A percentile compares a stretch with the other conserved stretches of the same genome.
Conservation (phyloP, 2,888 invertebrate genomes). For the Kuschelorhynchus macadamiae region DNA sequence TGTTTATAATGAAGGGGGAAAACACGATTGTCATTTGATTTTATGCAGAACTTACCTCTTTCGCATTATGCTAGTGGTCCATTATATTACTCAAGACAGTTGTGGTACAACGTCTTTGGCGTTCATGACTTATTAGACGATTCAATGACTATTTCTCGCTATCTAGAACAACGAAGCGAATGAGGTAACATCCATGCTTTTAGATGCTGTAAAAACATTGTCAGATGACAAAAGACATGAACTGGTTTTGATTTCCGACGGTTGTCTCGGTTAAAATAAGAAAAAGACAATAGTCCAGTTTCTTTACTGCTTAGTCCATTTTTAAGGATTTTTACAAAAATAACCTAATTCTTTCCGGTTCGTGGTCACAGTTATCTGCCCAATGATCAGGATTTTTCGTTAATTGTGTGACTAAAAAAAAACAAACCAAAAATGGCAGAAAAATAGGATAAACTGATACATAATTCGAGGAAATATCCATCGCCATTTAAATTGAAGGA, state of each 20-base stretch:
- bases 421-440: background rate
- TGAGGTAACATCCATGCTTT: constrained; percentile 32
- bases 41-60: constrained; percentile 33
- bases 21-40: constrained; percentile 30
- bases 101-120: constrained; percentile 35
- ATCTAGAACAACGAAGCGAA: constrained; percentile 19
- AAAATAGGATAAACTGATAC: constrained; percentile 11
- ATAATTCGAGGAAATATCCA: constrained; percentile 16
- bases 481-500: constrained; percentile 17
- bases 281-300: no score
- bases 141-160: constrained; percentile 15
- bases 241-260: no score
- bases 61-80: constrained; percentile 28
- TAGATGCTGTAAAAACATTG: no score
- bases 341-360: constrained; percentile 41
- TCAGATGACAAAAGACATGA: no score
- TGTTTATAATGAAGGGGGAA: constrained; percentile 17
- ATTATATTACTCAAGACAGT: constrained; percentile 27
- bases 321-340: no score
- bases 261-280: no score
- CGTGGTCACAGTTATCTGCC: constrained; percentile 43
- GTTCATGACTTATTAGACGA: constrained; percentile 18
- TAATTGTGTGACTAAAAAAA: no score
- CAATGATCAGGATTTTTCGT: constrained; percentile 29
- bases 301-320: no score